phyloP scores from a whole-genome alignment of 30 jellyfish, hydroid and myxozoan species.

The Rhopilema esculentum region DNA sequence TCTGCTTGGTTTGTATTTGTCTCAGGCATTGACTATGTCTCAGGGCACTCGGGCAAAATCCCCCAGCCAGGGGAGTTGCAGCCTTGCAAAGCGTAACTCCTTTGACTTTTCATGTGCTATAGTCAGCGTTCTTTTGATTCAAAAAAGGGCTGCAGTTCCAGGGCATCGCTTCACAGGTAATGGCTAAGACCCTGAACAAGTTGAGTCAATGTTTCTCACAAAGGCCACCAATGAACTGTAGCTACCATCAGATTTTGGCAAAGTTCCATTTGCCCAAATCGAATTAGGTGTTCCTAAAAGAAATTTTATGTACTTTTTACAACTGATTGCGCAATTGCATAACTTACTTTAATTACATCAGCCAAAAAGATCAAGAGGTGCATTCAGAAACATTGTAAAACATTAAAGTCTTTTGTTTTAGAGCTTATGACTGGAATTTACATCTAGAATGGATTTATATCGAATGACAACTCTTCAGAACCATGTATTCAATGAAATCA shows the following conservation, averaged over 20 bases:
- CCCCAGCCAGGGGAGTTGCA: constrained; percentile 74
- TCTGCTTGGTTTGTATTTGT: no score
- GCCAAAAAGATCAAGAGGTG: not conserved
- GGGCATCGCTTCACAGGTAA: constrained; percentile 57
- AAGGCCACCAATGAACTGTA: constrained; percentile 27
- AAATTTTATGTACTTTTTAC: not conserved
- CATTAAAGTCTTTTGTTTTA: no score
- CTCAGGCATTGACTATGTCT: no score
- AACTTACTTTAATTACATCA: not conserved
- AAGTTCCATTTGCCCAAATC: constrained; percentile 73
- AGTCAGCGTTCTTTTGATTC: constrained; percentile 36
- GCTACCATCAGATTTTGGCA: constrained; percentile 52
- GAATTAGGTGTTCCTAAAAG: constrained; percentile 61
- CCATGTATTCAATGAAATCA: not conserved
- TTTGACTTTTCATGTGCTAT: constrained; percentile 52
- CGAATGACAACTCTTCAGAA: no score
- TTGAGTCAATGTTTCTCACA: constrained; percentile 8
- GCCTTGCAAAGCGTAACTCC: no score
- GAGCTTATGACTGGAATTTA: no score
- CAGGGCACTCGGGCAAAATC: no score
- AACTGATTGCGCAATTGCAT: not conserved
- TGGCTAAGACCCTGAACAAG: constrained; percentile 30
- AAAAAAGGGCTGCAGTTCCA: constrained; percentile 17
- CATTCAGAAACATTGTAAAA: no score
- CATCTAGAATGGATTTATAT: no score